Evolutionary conservation across 1,140 invertebrate species (phyloP).

Genomic region (Phymastichus coffea): DNA sequence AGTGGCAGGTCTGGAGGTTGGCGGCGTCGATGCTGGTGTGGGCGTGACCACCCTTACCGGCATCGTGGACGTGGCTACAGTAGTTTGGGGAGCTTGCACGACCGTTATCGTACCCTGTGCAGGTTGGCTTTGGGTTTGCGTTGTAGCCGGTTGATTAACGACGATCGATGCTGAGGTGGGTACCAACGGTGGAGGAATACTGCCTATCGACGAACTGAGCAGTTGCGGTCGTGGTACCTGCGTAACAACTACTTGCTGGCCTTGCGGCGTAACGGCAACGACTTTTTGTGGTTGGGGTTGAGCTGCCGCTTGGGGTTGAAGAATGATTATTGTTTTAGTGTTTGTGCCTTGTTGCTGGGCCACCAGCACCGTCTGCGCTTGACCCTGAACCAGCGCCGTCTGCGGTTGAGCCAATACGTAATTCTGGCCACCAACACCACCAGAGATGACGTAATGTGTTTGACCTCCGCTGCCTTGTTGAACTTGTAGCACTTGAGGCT

Average conservation of each 20-base stretch:
- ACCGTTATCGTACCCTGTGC: conserved; percentile 1
- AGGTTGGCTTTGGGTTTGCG: conserved; percentile 32
- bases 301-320: conserved; percentile 62
- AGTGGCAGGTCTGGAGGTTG: conserved; percentile 52
- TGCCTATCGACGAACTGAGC: conserved; percentile 54
- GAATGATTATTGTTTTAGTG: conserved; percentile 71
- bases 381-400: conserved; percentile 62
- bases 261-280: conserved; percentile 67
- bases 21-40: conserved; percentile 49
- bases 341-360: conserved; percentile 65
- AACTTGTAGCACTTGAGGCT: conserved; percentile 49
- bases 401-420: conserved; percentile 67
- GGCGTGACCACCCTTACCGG: conserved; percentile 51
- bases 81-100: conserved; percentile 13
- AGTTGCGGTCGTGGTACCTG: conserved; percentile 58
- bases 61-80: conserved; percentile 46
- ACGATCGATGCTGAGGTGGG: conserved; percentile 52
- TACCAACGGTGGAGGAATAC: conserved; percentile 52
- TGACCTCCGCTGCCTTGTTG: conserved; percentile 51
- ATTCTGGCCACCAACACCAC: conserved; percentile 57
- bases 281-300: conserved; percentile 56
- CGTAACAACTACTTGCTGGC: conserved; percentile 58
- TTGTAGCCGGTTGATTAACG: conserved; percentile 48
- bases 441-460: conserved; percentile 60
- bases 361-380: conserved; percentile 64